Conservation (phyloP, 35 echinoderm and acorn worm species). For the Ophiothrix spiculata region DNA sequence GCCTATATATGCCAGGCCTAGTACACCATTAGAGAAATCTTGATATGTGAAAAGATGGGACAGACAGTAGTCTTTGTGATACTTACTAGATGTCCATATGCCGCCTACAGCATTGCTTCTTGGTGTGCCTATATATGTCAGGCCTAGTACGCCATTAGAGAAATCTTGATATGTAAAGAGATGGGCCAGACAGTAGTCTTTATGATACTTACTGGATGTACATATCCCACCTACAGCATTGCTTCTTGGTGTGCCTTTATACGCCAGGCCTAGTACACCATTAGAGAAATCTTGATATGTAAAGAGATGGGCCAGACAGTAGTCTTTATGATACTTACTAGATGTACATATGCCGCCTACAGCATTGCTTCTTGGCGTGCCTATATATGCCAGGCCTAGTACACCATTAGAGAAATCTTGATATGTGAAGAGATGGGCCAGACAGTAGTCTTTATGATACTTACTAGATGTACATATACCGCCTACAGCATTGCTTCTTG, state of each 20-base stretch:
- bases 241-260: constrained; percentile 82
- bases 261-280: constrained; percentile 82
- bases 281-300: constrained; percentile 85
- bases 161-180: constrained; percentile 95
- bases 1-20: constrained; percentile 88
- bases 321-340: constrained; percentile 69
- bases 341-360: constrained; percentile 85
- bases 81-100: constrained; percentile 64
- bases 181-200: constrained; percentile 69
- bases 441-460: constrained; percentile 63
- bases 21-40: constrained; percentile 74
- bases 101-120: constrained; percentile 92
- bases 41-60: constrained; percentile 91
- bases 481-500: constrained; percentile 87
- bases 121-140: constrained; percentile 86
- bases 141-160: constrained; percentile 66
- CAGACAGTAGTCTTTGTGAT: constrained; percentile 68
- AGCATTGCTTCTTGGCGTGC: constrained; percentile 84
- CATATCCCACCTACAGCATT: constrained; percentile 94
- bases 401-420: constrained; percentile 86
- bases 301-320: constrained; percentile 84
- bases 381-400: constrained; percentile 85
- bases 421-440: constrained; percentile 88
- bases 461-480: constrained; percentile 73
- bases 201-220: constrained; percentile 76